Conservation (phyloP, 2,888 invertebrate genomes). For the Spilarctia lutea region DNA sequence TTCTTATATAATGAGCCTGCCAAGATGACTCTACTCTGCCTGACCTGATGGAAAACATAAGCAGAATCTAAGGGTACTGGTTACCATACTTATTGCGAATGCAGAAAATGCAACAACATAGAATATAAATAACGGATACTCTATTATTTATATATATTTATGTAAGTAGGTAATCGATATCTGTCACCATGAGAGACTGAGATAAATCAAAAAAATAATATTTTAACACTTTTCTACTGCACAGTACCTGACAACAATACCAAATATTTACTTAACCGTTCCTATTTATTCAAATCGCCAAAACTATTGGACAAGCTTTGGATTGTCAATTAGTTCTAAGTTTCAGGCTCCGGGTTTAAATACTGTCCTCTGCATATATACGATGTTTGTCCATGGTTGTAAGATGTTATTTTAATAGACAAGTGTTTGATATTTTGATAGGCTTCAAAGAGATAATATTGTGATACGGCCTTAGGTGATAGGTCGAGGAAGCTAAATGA, state of each 20-base stretch:
- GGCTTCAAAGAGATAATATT: constrained; percentile 26
- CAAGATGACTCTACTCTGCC: too few relatives aligned
- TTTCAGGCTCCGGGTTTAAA: constrained; percentile 36
- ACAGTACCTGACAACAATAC: constrained; percentile 48
- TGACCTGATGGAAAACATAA: too few relatives aligned
- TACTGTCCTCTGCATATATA: constrained; percentile 49
- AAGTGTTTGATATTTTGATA: constrained; percentile 44
- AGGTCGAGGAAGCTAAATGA: constrained; percentile 6
- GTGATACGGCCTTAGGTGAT: constrained; percentile 14
- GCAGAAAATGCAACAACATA: too few relatives aligned
- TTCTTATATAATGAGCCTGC: too few relatives aligned
- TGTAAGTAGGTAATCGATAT: neutral
- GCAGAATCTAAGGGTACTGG: too few relatives aligned
- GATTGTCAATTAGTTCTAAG: constrained; percentile 73
- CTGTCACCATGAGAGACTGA: neutral
- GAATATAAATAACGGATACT: neutral
- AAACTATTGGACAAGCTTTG: constrained; percentile 73
- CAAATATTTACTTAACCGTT: constrained; percentile 62
- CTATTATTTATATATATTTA: neutral
- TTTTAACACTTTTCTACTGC: constrained; percentile 20
- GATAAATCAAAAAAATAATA: neutral
- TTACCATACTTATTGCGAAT: too few relatives aligned
- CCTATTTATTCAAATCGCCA: constrained; percentile 72
- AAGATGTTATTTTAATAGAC: constrained; percentile 64
- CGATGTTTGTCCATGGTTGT: constrained; percentile 52